Conservation (phyloP, 2,888 invertebrate species). For the Sturmia bella region DNA sequence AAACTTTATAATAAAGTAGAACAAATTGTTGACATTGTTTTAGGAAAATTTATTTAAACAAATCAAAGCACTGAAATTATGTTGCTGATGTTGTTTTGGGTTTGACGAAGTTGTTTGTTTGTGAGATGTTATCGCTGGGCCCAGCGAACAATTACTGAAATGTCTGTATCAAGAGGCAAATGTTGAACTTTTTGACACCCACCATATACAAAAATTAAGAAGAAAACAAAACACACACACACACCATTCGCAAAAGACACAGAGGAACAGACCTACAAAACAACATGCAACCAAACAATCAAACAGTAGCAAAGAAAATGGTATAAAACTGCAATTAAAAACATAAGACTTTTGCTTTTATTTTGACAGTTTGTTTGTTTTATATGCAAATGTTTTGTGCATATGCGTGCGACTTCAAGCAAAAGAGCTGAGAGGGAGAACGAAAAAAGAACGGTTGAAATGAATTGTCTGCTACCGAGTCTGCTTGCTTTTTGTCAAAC, state of each 20-base stretch:
- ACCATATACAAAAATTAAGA: constrained; percentile 71
- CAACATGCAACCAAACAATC: background rate
- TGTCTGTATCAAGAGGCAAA: constrained; percentile 74
- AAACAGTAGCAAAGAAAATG: constrained; percentile 41
- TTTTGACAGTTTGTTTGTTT: constrained; percentile 48
- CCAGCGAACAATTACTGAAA: constrained; percentile 77
- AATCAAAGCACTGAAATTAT: constrained; percentile 54
- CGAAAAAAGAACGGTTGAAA: background rate
- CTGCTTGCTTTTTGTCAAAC: no score
- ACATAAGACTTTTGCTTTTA: constrained; percentile 30
- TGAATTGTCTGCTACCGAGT: background rate
- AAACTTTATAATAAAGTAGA: no score
- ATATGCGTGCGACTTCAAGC: background rate
- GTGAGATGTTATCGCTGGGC: constrained; percentile 77
- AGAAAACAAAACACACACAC: constrained; percentile 6
- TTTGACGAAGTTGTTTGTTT: constrained; percentile 41
- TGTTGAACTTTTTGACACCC: constrained; percentile 78
- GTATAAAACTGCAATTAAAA: constrained; percentile 38
- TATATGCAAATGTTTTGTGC: no score
- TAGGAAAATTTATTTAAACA: constrained; percentile 55
- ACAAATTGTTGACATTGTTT: constrained; percentile 44
- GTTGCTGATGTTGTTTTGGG: constrained; percentile 20
- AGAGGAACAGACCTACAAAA: constrained; percentile 48
- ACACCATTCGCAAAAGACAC: constrained; percentile 36
- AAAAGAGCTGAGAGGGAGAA: constrained; percentile 3